Evolutionary conservation across 2,888 invertebrate genomes (phyloP).

Genomic region (Eristalis arbustorum): DNA sequence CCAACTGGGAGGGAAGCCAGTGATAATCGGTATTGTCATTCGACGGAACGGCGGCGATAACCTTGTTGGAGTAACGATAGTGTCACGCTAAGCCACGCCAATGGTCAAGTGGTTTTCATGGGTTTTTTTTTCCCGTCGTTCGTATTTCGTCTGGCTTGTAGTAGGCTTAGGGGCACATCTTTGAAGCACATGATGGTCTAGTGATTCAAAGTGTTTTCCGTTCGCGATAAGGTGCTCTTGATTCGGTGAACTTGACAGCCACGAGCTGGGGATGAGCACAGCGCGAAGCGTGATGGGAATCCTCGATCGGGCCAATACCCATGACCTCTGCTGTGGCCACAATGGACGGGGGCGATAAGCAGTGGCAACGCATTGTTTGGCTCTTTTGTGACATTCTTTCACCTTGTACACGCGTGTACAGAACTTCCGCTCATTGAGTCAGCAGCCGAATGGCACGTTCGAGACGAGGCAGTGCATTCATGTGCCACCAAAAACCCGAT

Average conservation of each 20-base stretch:
- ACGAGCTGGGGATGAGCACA: neutral
- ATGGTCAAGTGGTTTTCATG: constrained; percentile 10
- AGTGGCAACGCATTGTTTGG: too few relatives aligned
- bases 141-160: neutral
- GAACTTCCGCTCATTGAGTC: too few relatives aligned
- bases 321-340: too few relatives aligned
- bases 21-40: constrained; percentile 17
- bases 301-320: neutral
- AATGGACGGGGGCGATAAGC: too few relatives aligned
- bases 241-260: neutral
- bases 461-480: too few relatives aligned
- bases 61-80: constrained; percentile 22
- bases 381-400: too few relatives aligned
- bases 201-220: neutral
- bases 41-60: constrained; percentile 21
- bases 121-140: neutral
- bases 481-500: too few relatives aligned
- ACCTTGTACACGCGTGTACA: too few relatives aligned
- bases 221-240: neutral
- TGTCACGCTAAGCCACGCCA: neutral
- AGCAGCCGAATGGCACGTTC: too few relatives aligned
- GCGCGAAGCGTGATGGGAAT: neutral
- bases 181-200: neutral
- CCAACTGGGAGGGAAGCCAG: neutral
- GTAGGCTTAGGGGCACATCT: neutral